phyloP scores from a whole-genome alignment of 2,888 invertebrate genomes.

The Hedya salicella region DNA sequence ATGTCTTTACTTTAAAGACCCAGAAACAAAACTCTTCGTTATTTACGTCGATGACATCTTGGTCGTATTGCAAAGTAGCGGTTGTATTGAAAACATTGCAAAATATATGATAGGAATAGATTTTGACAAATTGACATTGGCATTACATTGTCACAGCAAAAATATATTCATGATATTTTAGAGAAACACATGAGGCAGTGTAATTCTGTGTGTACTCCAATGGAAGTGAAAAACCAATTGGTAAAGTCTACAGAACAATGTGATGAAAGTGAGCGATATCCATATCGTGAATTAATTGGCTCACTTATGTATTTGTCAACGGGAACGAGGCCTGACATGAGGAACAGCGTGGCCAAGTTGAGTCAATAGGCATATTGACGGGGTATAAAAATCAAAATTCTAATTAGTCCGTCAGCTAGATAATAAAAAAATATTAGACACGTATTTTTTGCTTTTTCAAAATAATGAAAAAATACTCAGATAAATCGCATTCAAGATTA shows the following conservation, averaged over 20 bases:
- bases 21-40: conserved; percentile 1
- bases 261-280: not conserved
- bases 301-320: not conserved
- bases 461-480: too few species aligned
- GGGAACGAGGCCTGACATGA: conserved; percentile 7
- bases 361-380: too few species aligned
- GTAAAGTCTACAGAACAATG: not conserved
- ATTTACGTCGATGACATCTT: conserved; percentile 1
- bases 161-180: conserved; percentile 5
- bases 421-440: too few species aligned
- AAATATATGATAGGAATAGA: conserved; percentile 7
- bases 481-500: too few species aligned
- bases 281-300: conserved; percentile 16
- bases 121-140: conserved; percentile 1
- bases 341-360: not conserved
- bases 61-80: not conserved
- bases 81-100: not conserved
- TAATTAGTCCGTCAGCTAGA: too few species aligned
- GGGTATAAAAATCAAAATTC: too few species aligned
- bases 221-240: not conserved
- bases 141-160: conserved; percentile 12
- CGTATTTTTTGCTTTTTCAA: too few species aligned
- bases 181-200: not conserved
- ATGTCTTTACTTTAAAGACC: not conserved
- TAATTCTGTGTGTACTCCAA: not conserved